Conservation (phyloP, 2,113 vertebrate species). For the Guaruba guarouba region DNA sequence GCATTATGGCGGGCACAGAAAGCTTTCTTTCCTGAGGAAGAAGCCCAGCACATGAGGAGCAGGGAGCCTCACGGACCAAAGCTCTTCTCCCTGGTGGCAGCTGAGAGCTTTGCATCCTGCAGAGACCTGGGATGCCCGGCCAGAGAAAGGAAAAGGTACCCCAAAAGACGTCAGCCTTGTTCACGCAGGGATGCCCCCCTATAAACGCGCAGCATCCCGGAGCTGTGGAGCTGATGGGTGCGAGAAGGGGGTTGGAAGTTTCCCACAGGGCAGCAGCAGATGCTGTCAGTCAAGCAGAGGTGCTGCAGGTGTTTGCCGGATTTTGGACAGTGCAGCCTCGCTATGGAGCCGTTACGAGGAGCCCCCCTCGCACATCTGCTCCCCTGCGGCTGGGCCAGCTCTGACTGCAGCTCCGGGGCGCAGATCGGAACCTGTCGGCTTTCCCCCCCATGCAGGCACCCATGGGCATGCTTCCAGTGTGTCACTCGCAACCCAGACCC, state of each 20-base stretch:
- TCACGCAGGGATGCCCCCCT: fast-evolving
- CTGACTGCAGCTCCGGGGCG: not conserved
- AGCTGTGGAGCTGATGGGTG: not conserved
- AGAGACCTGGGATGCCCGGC: not conserved
- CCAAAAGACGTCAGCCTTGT: not conserved
- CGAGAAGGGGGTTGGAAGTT: not conserved
- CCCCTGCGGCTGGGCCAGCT: fast-evolving
- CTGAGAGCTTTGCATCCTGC: not conserved
- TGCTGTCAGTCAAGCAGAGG: fast-evolving
- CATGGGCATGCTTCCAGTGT: fast-evolving
- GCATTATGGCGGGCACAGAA: not conserved
- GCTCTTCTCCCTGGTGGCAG: not conserved
- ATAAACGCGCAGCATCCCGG: fast-evolving
- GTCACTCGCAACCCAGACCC: not conserved
- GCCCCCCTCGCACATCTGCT: not conserved
- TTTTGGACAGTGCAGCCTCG: fast-evolving
- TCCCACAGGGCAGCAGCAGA: not conserved
- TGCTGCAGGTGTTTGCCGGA: not conserved
- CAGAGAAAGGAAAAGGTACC: not conserved
- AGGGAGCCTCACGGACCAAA: not conserved
- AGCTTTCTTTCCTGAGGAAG: not conserved
- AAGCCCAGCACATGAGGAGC: fast-evolving
- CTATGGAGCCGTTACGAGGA: not conserved
- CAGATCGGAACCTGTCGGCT: not conserved
- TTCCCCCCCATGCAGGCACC: too few species aligned